Evolutionary conservation across 2,888 invertebrate species (phyloP).

Genomic region (Idaea aversata): DNA sequence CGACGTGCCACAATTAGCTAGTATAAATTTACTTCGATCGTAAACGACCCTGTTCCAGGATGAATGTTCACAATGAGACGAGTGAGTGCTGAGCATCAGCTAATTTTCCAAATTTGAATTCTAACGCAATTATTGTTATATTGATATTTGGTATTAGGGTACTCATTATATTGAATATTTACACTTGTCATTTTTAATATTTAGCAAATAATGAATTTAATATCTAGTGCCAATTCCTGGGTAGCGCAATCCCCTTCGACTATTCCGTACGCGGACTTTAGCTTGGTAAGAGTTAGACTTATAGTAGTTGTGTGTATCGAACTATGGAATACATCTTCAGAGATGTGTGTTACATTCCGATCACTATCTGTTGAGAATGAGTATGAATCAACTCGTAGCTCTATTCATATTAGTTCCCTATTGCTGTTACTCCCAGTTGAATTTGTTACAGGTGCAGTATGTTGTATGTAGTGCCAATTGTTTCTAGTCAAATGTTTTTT

Average conservation of each 20-base stretch:
- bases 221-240: conserved; percentile 66
- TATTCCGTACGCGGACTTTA: conserved; percentile 59
- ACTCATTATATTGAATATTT: conserved; percentile 64
- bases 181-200: conserved; percentile 61
- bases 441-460: conserved; percentile 30
- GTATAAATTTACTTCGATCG: conserved; percentile 41
- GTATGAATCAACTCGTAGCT: conserved; percentile 21
- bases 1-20: conserved; percentile 24
- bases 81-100: conserved; percentile 42
- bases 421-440: conserved; percentile 19
- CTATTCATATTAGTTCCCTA: conserved; percentile 6
- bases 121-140: conserved; percentile 64
- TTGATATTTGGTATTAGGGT: conserved; percentile 56
- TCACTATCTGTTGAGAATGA: conserved; percentile 27
- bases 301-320: conserved; percentile 59
- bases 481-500: conserved; percentile 45
- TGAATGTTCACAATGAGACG: conserved; percentile 44
- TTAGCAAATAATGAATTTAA: conserved; percentile 56
- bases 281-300: conserved; percentile 58
- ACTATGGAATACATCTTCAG: conserved; percentile 46
- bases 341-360: conserved; percentile 34
- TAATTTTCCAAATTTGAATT: conserved; percentile 56
- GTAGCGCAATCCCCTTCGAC: conserved; percentile 57
- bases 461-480: conserved; percentile 52
- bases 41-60: conserved; percentile 45